Evolutionary conservation across 2,888 invertebrate genomes (phyloP).

Genomic region (Drosophila crucigera): DNA sequence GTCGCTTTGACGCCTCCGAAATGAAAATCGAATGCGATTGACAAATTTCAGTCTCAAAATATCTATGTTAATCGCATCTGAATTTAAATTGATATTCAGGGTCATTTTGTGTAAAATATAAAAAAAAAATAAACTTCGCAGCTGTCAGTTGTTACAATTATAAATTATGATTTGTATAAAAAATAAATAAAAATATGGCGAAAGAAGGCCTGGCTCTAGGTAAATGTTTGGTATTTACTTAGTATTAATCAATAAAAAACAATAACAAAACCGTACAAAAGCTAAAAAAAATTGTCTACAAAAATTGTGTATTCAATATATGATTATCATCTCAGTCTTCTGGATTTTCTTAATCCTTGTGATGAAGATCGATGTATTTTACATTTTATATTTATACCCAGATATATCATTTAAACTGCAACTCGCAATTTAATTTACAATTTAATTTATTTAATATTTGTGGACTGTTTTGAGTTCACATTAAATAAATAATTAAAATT

Average conservation of each 20-base stretch:
- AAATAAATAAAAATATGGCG: background rate
- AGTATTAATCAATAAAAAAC: too few relatives aligned
- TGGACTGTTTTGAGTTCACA: background rate
- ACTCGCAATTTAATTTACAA: background rate
- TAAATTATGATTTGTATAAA: background rate
- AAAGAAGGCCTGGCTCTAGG: background rate
- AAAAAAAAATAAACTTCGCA: background rate
- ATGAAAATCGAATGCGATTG: conserved; percentile 18
- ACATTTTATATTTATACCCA: background rate
- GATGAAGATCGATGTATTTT: background rate
- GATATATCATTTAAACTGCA: background rate
- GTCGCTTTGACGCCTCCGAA: conserved; percentile 17
- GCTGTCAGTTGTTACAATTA: background rate
- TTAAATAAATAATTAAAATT: background rate
- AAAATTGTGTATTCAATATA: background rate
- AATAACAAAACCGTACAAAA: background rate
- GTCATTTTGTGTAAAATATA: conserved; percentile 11
- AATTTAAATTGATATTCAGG: conserved; percentile 15
- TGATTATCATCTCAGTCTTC: background rate
- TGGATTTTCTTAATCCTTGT: background rate
- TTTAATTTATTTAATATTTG: background rate
- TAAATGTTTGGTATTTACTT: background rate
- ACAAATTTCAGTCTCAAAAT: conserved; percentile 12
- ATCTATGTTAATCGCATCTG: conserved; percentile 25
- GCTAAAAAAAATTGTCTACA: background rate